Conservation (phyloP, 2,888 invertebrate genomes). For the Pollenia labialis region DNA sequence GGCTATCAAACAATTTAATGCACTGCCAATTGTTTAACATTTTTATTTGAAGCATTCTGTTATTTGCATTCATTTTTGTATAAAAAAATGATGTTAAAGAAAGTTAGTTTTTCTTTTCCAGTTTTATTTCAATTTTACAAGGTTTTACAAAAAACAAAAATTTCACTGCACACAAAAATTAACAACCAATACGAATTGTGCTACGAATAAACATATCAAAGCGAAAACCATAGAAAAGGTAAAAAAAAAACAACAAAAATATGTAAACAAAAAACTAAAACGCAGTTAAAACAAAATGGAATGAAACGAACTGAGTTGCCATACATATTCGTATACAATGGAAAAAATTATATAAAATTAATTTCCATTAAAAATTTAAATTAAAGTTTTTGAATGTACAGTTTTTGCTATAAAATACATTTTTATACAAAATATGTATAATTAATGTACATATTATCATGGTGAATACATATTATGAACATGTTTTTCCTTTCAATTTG, state of each 20-base stretch:
- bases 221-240: background rate
- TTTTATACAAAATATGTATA: too few relatives aligned
- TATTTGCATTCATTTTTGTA: background rate
- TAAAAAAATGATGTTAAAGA: too few relatives aligned
- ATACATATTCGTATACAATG: background rate
- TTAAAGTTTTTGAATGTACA: too few relatives aligned
- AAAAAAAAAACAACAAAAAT: slow-evolving; percentile 17
- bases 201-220: background rate
- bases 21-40: slow-evolving; percentile 55
- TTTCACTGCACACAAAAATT: background rate
- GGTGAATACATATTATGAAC: too few relatives aligned
- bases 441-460: too few relatives aligned
- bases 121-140: background rate
- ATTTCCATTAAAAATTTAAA: too few relatives aligned
- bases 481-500: background rate
- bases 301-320: slow-evolving; percentile 12
- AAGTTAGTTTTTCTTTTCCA: too few relatives aligned
- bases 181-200: too few relatives aligned
- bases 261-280: slow-evolving; percentile 10
- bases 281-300: background rate
- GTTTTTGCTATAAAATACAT: too few relatives aligned
- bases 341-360: too few relatives aligned
- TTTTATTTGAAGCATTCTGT: slow-evolving; percentile 22
- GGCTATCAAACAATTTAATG: slow-evolving; percentile 78
- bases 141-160: background rate